phyloP scores from a whole-genome alignment of 2,888 invertebrate species.

The Ormyrus thymus region DNA sequence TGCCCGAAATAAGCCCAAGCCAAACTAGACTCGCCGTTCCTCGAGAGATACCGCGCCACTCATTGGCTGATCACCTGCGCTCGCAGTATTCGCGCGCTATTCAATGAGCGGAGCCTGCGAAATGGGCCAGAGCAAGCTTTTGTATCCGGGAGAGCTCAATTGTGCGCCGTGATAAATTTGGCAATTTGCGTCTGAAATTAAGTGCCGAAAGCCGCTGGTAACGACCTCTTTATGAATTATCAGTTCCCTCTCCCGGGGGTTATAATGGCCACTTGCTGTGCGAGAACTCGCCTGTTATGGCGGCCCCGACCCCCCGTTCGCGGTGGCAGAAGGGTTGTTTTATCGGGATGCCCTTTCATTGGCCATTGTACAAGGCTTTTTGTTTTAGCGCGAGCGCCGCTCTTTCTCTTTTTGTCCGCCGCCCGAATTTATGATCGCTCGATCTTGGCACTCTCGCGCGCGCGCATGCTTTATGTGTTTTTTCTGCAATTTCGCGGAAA shows the following conservation, averaged over 20 bases:
- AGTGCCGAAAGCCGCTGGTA: conserved; percentile 49
- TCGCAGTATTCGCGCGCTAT: conserved; percentile 17
- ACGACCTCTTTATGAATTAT: conserved; percentile 54
- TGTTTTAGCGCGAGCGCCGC: not conserved
- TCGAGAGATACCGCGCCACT: not conserved
- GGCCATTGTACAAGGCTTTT: not conserved
- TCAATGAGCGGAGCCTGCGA: conserved; percentile 30
- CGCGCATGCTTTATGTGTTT: no score
- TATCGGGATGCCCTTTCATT: conserved; percentile 16
- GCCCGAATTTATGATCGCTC: no score
- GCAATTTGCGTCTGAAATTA: conserved; percentile 53
- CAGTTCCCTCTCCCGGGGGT: conserved; percentile 32
- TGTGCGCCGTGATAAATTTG: conserved; percentile 54
- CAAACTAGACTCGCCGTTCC: conserved; percentile 16
- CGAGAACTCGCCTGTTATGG: not conserved
- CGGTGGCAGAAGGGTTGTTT: conserved; percentile 17
- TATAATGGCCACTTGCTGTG: conserved; percentile 23
- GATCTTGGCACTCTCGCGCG: no score
- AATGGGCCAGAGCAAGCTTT: not conserved
- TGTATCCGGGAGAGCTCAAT: conserved; percentile 20
- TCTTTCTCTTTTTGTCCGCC: no score
- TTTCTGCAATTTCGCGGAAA: no score
- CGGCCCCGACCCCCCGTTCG: not conserved
- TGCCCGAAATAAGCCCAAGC: conserved; percentile 54
- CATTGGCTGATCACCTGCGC: conserved; percentile 37